phyloP scores from a whole-genome alignment of 2,113 vertebrate genomes.

The Cisticola juncidis region DNA sequence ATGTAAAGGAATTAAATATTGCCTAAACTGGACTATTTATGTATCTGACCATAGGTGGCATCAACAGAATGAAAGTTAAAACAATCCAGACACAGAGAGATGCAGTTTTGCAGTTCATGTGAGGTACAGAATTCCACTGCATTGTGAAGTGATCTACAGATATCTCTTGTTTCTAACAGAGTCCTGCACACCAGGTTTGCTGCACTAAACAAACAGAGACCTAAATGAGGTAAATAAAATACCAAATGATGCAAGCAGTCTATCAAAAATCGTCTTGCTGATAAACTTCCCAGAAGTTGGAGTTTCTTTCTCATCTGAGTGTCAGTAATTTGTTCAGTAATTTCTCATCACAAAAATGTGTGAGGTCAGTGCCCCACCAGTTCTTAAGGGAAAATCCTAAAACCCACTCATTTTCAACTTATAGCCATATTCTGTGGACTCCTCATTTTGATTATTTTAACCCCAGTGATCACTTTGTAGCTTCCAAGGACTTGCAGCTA shows the following conservation, averaged over 20 bases:
- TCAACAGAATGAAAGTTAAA: neutral
- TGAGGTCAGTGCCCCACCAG: neutral
- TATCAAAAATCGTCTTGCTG: neutral
- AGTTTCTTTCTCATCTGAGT: neutral
- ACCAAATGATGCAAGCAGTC: neutral
- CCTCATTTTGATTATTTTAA: neutral
- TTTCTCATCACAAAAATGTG: neutral
- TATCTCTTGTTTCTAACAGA: neutral
- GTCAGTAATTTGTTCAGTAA: neutral
- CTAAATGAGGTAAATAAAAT: neutral
- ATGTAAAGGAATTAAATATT: neutral
- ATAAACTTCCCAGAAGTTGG: neutral
- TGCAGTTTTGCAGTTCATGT: neutral
- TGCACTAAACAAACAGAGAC: neutral
- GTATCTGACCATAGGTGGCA: neutral
- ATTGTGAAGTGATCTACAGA: neutral
- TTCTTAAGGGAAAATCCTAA: neutral
- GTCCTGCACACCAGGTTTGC: neutral
- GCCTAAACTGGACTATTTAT: neutral
- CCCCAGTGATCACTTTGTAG: neutral
- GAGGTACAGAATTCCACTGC: neutral
- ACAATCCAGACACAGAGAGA: neutral
- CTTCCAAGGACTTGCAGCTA: neutral
- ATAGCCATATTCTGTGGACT: neutral
- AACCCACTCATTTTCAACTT: neutral